phyloP scores from a whole-genome alignment of 1,140 invertebrate species.

The Aporrectodea caliginosa region DNA sequence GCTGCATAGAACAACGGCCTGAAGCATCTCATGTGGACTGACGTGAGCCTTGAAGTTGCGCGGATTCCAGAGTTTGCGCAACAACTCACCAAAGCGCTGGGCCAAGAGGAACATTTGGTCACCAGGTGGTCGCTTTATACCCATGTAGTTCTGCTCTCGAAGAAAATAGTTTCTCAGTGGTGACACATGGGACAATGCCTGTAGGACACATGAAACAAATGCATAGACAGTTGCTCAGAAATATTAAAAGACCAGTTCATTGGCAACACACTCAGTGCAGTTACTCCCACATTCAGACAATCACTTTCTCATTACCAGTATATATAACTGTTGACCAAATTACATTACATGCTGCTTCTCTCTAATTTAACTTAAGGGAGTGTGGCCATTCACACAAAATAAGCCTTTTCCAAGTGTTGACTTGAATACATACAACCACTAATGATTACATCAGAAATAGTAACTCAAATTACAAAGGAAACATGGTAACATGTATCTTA shows the following conservation, averaged over 20 bases:
- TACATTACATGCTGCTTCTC: no score
- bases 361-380: no score
- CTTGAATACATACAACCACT: no score
- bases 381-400: no score
- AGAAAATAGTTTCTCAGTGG: slow-evolving; percentile 93
- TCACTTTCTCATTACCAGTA: background rate
- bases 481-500: no score
- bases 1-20: slow-evolving; percentile 96
- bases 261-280: no score
- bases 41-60: slow-evolving; percentile 99
- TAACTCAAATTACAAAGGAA: no score
- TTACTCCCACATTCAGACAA: background rate
- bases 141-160: slow-evolving; percentile 83
- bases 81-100: slow-evolving; percentile 93
- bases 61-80: slow-evolving; percentile 98
- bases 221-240: background rate
- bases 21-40: slow-evolving; percentile 99
- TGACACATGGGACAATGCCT: slow-evolving; percentile 90
- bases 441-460: no score
- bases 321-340: background rate
- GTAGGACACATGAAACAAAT: slow-evolving; percentile 23
- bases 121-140: slow-evolving; percentile 84
- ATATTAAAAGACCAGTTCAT: slow-evolving; percentile 11
- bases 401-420: no score
- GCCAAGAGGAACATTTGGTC: slow-evolving; percentile 73